These are phyloP conservation scores for Cosmia trapezina DNA, from an alignment of 2,888 invertebrate genomes.

Conservation along the genomic window DNA sequence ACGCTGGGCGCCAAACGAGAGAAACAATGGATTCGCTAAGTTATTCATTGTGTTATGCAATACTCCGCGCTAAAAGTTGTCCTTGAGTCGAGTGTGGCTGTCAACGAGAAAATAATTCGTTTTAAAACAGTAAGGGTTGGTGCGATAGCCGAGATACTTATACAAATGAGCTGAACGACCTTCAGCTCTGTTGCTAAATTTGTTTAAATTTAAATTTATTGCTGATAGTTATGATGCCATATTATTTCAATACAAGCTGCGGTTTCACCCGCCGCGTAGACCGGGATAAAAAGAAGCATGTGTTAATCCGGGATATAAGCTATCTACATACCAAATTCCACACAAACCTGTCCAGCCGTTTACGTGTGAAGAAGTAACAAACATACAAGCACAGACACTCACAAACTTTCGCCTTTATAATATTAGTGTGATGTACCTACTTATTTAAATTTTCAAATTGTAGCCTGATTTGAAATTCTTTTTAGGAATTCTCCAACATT, in stretches of 20 bases:
- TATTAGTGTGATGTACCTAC: too few relatives aligned
- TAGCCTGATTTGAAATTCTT: not conserved
- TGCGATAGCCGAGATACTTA: slow-evolving; percentile 11
- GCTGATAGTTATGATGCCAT: not conserved
- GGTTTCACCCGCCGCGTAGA: too few relatives aligned
- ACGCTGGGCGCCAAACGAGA: slow-evolving; percentile 57
- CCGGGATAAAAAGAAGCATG: too few relatives aligned
- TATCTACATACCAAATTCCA: too few relatives aligned
- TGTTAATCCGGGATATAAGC: too few relatives aligned
- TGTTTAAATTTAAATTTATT: slow-evolving; percentile 3
- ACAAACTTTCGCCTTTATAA: too few relatives aligned
- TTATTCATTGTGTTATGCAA: slow-evolving; percentile 52
- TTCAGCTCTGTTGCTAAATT: slow-evolving; percentile 2
- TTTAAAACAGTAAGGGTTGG: slow-evolving; percentile 23
- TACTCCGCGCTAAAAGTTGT: slow-evolving; percentile 17
- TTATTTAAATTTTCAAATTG: slow-evolving; percentile 1
- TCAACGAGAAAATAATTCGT: slow-evolving; percentile 34
- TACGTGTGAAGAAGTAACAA: too few relatives aligned
- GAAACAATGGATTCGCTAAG: slow-evolving; percentile 13
- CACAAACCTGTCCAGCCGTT: too few relatives aligned
- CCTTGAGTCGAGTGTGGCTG: slow-evolving; percentile 18
- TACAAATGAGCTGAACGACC: slow-evolving; percentile 13
- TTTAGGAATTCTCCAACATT: not conserved
- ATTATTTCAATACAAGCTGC: slow-evolving; percentile 7
- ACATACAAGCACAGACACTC: too few relatives aligned